phyloP scores from a whole-genome alignment of 2,113 vertebrate species.

The Sylvilagus bachmani region DNA sequence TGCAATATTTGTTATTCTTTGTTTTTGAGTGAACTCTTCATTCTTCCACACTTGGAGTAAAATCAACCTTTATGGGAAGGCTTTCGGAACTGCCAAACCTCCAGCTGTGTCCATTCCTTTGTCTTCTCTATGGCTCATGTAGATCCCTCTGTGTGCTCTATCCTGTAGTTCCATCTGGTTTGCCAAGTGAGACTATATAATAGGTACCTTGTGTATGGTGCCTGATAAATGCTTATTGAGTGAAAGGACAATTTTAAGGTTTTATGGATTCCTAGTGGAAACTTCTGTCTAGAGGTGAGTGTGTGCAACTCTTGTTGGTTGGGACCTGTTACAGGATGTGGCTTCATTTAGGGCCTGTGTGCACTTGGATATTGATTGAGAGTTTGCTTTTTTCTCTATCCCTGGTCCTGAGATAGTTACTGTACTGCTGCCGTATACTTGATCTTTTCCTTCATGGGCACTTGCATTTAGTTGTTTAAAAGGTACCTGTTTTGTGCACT shows the following conservation, averaged over 20 bases:
- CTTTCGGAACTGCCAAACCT: background rate
- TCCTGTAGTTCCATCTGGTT: background rate
- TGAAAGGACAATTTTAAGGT: background rate
- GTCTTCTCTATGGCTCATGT: background rate
- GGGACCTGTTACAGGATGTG: background rate
- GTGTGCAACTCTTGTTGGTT: background rate
- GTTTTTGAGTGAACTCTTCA: background rate
- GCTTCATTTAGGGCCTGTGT: background rate
- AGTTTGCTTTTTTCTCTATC: background rate
- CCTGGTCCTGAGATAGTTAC: background rate
- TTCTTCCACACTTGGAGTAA: background rate
- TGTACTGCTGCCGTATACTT: background rate
- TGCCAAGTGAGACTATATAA: background rate
- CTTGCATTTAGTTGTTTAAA: background rate
- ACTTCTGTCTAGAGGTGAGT: background rate
- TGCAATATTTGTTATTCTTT: fast-evolving
- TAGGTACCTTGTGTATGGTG: background rate
- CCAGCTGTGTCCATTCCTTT: background rate
- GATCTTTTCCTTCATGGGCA: background rate
- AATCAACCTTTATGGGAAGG: background rate
- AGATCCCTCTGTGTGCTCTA: background rate
- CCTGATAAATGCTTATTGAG: background rate
- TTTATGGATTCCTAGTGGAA: background rate
- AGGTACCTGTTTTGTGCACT: background rate
- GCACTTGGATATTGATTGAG: background rate